Evolutionary conservation across 1,140 invertebrate genomes (phyloP), one percentile per base, ranked within the genome.

Genomic region (Penaeus vannamei): DNA sequence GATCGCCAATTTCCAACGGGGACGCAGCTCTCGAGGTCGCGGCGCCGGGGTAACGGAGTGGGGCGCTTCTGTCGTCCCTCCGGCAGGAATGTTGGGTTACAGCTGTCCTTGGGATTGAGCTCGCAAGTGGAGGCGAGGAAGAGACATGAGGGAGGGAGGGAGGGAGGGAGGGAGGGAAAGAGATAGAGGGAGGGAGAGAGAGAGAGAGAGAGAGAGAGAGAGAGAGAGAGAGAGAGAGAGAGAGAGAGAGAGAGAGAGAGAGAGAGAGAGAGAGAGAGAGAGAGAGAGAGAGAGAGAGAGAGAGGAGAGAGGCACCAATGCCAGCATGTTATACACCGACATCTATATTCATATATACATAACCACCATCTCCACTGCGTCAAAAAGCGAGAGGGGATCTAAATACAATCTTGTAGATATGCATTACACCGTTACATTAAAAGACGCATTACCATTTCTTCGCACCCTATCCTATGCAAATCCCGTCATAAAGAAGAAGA

Each of bases 341-440:
- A 76, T 76, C 36, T 76, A 19, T 19, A 76, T 76, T 76, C 36
- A 32, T 32, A 76, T 76, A 76, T 19, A 32, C 26, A 76, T 76
- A 76, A 76, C 36, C 26, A 26, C 36, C 17, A 76, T 76, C 46
- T 53, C 8, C 46, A 53, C 46, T 0, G 14, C 46, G 46, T 53
- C 3, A 53, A 53, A 76, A 76, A 17, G 5, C 17, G 26, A 76
- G 36, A 23, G 36, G 8, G 26, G 36, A n/a, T 76, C 46, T 14
- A 76, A 76, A 32, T 32, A n/a, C 36, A 76, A 76, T 76, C 26
- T 19, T 76, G 17, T 12, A 72, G 32, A 14, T 53, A 53, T 53
- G 46, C 46, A 53, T 12, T 53, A 53, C 46, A 53, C 14, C 8
- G 14, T 12, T 53, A 53, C 46, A 53, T 53, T 14, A 14, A 53